Percentiles rank a stretch among this genome's conserved stretches.
These are phyloP conservation scores for Enteromius viviparus DNA, from an alignment of 2,797 vertebrate genomes.

Conservation along the genomic window DNA sequence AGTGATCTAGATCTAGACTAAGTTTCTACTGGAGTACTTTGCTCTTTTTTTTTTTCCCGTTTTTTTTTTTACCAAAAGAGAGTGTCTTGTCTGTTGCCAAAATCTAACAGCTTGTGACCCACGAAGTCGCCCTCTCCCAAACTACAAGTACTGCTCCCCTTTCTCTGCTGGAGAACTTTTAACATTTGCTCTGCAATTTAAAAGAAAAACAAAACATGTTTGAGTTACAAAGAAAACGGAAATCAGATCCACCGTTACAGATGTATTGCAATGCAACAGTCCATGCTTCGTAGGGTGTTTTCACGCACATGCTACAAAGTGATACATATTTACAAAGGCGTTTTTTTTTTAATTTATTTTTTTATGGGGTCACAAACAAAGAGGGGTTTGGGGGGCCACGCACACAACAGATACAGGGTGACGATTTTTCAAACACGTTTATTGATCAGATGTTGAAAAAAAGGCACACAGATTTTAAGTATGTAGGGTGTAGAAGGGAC, in stretches of 20 bases:
- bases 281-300: constrained; percentile 55
- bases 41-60: constrained; percentile 68
- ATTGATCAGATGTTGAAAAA: constrained; percentile 62
- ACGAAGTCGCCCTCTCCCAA: constrained; percentile 76
- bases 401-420: constrained; percentile 53
- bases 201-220: constrained; percentile 82
- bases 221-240: constrained; percentile 72
- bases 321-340: constrained; percentile 73
- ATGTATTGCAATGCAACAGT: constrained; percentile 35
- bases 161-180: constrained; percentile 88
- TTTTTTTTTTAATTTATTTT: constrained; percentile 27
- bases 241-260: constrained; percentile 59
- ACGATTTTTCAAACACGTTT: constrained; percentile 55
- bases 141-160: constrained; percentile 90
- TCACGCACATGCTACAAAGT: constrained; percentile 58
- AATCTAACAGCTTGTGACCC: constrained; percentile 81
- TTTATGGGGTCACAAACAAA: constrained; percentile 45
- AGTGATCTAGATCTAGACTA: constrained; percentile 29
- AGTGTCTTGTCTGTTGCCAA: constrained; percentile 78
- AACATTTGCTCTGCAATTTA: constrained; percentile 90
- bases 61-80: constrained; percentile 70
- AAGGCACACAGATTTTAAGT: constrained; percentile 61
- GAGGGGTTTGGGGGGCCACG: constrained; percentile 43
- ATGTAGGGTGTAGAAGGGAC: constrained; percentile 48
- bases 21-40: constrained; percentile 59